Conservation (phyloP, 2,113 vertebrate species). For the Smithornis capensis region DNA sequence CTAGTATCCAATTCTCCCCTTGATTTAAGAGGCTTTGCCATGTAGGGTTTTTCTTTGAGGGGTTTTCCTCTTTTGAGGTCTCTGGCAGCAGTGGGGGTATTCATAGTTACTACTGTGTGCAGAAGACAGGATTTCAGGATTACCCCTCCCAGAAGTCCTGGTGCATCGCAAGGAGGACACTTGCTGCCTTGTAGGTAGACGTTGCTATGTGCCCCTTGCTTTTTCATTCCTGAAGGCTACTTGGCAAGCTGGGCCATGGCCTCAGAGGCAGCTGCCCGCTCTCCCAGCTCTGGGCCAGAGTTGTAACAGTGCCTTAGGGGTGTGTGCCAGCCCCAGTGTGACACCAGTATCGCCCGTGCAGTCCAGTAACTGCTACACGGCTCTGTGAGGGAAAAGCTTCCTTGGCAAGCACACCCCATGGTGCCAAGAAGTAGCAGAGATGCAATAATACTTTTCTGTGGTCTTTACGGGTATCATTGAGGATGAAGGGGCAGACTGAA, state of each 20-base stretch:
- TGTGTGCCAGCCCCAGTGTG: neutral
- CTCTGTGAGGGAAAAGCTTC: neutral
- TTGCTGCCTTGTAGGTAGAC: neutral
- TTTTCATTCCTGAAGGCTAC: neutral
- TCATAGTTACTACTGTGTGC: neutral
- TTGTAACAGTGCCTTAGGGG: neutral
- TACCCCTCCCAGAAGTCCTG: neutral
- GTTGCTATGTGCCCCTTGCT: neutral
- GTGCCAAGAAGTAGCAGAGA: neutral
- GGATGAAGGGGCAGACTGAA: neutral
- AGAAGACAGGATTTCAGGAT: neutral
- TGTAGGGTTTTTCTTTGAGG: neutral
- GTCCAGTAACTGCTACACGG: accelerated
- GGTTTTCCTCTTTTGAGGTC: neutral
- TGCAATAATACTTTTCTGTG: neutral
- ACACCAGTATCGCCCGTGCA: neutral
- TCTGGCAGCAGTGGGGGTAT: neutral
- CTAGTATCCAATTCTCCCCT: neutral
- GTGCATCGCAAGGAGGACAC: neutral
- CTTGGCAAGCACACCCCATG: neutral
- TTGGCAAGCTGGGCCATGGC: neutral
- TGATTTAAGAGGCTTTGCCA: neutral
- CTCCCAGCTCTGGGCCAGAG: accelerated
- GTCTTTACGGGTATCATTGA: neutral
- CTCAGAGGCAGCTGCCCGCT: neutral